Evolutionary conservation across 2,888 invertebrate genomes (phyloP), one percentile per base, ranked within the genome.

Genomic region (Aphelenchoides bicaudatus): DNA sequence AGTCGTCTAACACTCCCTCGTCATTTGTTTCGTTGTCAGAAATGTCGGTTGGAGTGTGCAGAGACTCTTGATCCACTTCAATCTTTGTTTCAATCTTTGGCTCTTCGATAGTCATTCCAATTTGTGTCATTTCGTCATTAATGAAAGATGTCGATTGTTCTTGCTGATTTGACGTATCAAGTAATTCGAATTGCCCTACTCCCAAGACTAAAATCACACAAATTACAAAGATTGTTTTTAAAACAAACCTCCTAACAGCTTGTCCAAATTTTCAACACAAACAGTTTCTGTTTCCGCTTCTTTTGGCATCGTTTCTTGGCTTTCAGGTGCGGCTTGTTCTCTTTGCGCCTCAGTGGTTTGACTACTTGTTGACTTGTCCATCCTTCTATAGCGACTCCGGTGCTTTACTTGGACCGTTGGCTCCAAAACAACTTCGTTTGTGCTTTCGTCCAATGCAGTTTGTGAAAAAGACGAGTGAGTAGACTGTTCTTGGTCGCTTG

Each of bases 231-330:
- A n/a, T 21, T 21, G 16, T n/a, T 10, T 43, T 43, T 43, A 10
- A n/a, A 6, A n/a, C 43, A 43, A 10, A 43, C 43, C 43, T 43
- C 43, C 43, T 10, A 43, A 43, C 8, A 43, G 43, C 25, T 43
- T 43, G 43, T 43, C 43, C 43, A 43, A 21, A 43, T 43, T 43
- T n/a, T n/a, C 21, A 10, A 8, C 43, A 25, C 25, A 19, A 6
- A 43, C 43, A 21, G 34, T 34, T 13, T 16, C 13, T 34, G 13
- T 16, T 13, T 13, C 34, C 16, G 13, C 34, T 34, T 34, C 34
- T 34, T 34, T 16, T 13, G 16, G 13, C 13, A 13, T 16, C 34
- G 16, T 16, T 21, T 13, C 13, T 34, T 16, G 34, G 16, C 34
- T 13, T 13, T 16, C 16, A 34, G 13, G 13, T 34, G 34, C 13